Percentiles rank a stretch among this genome's conserved stretches.
These are phyloP conservation scores for Taenioides sp. DNA, from an alignment of 2,797 vertebrate genomes.

Conservation along the genomic window DNA sequence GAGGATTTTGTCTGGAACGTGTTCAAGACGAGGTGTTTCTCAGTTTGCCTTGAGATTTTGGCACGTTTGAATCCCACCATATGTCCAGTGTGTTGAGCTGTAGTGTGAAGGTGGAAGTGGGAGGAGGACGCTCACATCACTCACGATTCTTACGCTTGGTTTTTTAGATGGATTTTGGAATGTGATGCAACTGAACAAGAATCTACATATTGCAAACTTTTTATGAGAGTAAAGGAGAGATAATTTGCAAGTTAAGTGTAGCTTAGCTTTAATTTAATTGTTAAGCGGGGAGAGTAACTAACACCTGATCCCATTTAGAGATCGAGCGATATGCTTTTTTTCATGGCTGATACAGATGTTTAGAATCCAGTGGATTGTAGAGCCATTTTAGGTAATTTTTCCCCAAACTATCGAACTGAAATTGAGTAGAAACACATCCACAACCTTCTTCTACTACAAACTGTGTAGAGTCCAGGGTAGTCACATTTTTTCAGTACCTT, in stretches of 20 bases:
- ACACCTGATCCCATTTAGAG: too few relatives aligned
- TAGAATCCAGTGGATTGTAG: too few relatives aligned
- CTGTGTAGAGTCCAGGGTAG: too few relatives aligned
- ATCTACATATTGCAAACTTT: neutral
- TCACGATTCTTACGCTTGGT: neutral
- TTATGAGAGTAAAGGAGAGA: neutral
- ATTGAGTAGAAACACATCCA: too few relatives aligned
- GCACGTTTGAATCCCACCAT: neutral
- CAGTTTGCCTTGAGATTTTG: neutral
- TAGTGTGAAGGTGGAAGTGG: conserved; percentile 1
- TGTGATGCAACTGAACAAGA: neutral
- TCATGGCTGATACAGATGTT: too few relatives aligned
- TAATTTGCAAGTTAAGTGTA: neutral
- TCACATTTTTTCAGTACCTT: too few relatives aligned
- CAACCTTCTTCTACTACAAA: too few relatives aligned
- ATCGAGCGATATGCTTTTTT: too few relatives aligned
- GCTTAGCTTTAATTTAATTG: neutral
- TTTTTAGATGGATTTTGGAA: neutral
- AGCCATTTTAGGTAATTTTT: too few relatives aligned
- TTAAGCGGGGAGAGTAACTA: too few relatives aligned
- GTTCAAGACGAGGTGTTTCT: neutral
- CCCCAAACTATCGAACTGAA: too few relatives aligned
- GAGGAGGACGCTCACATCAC: neutral
- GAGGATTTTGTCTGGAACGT: conserved; percentile 1
- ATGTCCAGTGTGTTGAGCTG: neutral